Evolutionary conservation across 2,797 vertebrate species (phyloP).

Genomic region (Acanthurus tractus): DNA sequence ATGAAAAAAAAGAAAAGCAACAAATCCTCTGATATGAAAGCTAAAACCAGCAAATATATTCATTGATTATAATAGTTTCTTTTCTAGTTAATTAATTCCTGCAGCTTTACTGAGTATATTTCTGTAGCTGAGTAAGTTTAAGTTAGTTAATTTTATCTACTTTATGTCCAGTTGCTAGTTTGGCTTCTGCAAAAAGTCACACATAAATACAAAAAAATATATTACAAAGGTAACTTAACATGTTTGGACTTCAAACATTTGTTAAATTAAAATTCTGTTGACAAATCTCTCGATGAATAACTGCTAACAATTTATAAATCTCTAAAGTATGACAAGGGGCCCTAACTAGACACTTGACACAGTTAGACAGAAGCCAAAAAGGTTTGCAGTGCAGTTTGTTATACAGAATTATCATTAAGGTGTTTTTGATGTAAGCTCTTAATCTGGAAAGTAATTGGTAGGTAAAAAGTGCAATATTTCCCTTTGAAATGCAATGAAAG

Average conservation of each 20-base stretch:
- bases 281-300: not conserved
- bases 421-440: not conserved
- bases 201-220: not conserved
- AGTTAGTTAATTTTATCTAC: not conserved
- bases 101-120: not conserved
- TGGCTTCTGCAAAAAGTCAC: not conserved
- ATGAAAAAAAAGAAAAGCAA: not conserved
- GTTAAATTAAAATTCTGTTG: not conserved
- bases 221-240: not conserved
- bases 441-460: not conserved
- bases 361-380: not conserved
- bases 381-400: not conserved
- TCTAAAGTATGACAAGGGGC: not conserved
- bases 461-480: not conserved
- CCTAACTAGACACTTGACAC: not conserved
- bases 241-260: not conserved
- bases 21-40: constrained; percentile 1
- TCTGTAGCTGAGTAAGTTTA: not conserved
- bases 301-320: not conserved
- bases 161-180: not conserved
- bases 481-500: not conserved
- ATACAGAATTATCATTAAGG: not conserved
- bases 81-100: not conserved
- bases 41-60: not conserved
- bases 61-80: not conserved